Conservation (phyloP, 2,113 vertebrate species). For the Dicerorhinus sumatrensis region DNA sequence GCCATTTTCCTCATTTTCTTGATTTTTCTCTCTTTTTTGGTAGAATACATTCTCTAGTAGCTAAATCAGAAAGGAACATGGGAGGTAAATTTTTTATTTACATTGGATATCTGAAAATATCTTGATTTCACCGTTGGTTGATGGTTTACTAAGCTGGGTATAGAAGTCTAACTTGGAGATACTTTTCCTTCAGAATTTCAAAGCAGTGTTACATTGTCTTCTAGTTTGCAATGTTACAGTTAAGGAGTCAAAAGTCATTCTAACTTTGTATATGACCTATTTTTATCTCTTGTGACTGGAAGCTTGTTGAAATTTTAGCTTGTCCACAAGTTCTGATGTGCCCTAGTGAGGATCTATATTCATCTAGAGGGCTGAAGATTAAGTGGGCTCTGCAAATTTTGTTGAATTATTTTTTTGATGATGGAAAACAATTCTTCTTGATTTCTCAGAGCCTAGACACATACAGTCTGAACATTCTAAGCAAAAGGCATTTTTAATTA, state of each 20-base stretch:
- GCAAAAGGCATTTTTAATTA: neutral
- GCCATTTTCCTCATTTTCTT: neutral
- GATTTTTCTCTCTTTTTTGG: neutral
- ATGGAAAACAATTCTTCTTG: neutral
- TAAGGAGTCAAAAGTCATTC: neutral
- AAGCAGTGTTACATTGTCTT: neutral
- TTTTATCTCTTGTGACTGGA: neutral
- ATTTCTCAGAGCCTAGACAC: neutral
- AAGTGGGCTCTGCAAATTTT: neutral
- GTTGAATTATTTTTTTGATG: conserved; percentile 11
- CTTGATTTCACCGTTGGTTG: neutral
- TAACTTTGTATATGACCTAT: neutral
- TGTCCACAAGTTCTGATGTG: neutral
- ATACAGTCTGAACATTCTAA: neutral
- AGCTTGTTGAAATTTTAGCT: neutral
- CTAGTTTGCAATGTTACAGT: neutral
- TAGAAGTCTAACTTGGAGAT: neutral
- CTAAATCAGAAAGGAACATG: neutral
- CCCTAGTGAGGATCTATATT: neutral
- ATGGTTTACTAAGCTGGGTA: neutral
- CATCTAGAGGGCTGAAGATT: neutral
- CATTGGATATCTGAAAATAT: neutral
- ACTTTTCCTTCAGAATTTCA: neutral
- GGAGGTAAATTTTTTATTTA: neutral
- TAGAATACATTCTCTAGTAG: neutral